A percentile compares a stretch with the other conserved stretches of the same genome.
These are phyloP conservation scores for Neotoxoptera formosana DNA, from an alignment of 1,140 invertebrate species.

Conservation along the genomic window DNA sequence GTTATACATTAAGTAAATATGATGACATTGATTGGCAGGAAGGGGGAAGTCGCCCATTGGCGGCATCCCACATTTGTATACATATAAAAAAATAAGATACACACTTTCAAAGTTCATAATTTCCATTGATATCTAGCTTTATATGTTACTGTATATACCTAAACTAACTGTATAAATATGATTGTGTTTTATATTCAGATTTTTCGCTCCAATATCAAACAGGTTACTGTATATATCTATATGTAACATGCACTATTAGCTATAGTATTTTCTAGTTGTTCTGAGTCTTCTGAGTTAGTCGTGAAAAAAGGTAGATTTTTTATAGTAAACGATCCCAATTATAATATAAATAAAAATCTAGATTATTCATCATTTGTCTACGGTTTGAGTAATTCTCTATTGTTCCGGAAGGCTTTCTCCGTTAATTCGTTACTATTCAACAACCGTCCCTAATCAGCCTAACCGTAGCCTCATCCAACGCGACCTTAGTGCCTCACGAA, in stretches of 20 bases:
- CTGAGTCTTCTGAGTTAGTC: neutral
- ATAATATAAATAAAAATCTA: neutral
- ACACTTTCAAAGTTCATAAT: neutral
- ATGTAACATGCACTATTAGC: neutral
- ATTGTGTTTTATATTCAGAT: neutral
- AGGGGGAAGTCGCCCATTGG: too few relatives aligned
- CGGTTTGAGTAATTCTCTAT: slow-evolving; percentile 4
- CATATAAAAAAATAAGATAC: neutral
- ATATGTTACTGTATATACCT: neutral
- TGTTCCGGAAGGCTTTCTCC: slow-evolving; percentile 47
- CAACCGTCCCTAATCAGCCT: slow-evolving; percentile 34
- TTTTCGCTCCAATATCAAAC: too few relatives aligned
- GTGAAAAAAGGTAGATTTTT: neutral
- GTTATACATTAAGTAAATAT: too few relatives aligned
- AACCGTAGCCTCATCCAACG: neutral
- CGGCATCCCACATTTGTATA: too few relatives aligned
- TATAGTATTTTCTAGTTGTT: neutral
- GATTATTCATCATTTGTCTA: slow-evolving; percentile 20
- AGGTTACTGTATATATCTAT: neutral
- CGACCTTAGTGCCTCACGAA: neutral
- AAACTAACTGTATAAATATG: too few relatives aligned
- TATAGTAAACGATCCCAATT: neutral
- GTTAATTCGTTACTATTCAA: slow-evolving; percentile 51
- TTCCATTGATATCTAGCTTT: neutral
- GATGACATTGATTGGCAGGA: too few relatives aligned